phyloP scores from a whole-genome alignment of 2,113 vertebrate genomes.

The Nestor notabilis region DNA sequence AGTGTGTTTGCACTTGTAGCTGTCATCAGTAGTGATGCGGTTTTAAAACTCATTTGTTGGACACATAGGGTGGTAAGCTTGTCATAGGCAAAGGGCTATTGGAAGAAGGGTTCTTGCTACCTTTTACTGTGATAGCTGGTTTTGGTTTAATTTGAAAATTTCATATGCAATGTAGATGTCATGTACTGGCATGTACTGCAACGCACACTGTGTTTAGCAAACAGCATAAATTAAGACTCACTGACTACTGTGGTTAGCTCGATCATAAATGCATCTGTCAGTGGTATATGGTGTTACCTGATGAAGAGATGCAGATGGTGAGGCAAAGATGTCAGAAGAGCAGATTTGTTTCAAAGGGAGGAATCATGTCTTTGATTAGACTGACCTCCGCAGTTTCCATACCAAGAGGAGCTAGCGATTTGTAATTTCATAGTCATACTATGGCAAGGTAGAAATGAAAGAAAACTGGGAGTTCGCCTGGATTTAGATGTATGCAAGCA shows the following conservation, averaged over 20 bases:
- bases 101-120: neutral
- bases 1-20: neutral
- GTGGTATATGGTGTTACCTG: neutral
- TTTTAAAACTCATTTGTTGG: neutral
- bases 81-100: neutral
- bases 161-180: neutral
- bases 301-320: neutral
- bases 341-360: neutral
- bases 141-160: neutral
- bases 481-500: neutral
- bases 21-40: neutral
- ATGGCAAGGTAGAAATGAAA: neutral
- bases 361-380: neutral
- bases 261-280: neutral
- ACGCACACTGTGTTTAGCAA: neutral
- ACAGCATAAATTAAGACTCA: neutral
- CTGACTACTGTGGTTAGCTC: neutral
- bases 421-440: neutral
- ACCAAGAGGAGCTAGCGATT: neutral
- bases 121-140: neutral
- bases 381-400: neutral
- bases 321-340: neutral
- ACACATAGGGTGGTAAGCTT: neutral
- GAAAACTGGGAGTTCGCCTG: neutral
- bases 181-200: neutral